Evolutionary conservation across 37 sponge, comb jelly and placozoan genomes (phyloP), one percentile per base, ranked within the genome.

Genomic region (Bolinopsis microptera): DNA sequence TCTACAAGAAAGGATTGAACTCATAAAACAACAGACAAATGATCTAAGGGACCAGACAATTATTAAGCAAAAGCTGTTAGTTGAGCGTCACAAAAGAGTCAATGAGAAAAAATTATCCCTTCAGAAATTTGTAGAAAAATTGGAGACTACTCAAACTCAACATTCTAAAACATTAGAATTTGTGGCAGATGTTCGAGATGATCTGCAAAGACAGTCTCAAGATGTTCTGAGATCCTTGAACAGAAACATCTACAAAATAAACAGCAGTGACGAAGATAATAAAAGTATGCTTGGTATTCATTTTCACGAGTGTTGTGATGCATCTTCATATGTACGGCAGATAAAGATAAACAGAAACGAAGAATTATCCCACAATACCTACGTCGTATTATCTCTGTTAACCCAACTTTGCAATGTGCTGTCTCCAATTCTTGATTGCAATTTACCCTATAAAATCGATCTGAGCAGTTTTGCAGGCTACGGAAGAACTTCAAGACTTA

Each of bases 331-430:
- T 86, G 90, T 86, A 25, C 32, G 61, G 39, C 90, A 86, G 28
- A 86, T 86, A 13, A 86, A 41, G 39, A 86, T 86, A 41, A 28
- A 77, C 80, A 31, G 80, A 16, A 22, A 86, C 39, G 90, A 39
- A 34, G 90, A 27, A 36, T 0, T 41, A 41, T 39, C 90, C 25
- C 61, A 24, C 3, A 40, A 86, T 27, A 86, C 90, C 35, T 3
- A 13, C 3, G 35, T 40, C 39, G 90, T 86, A 5, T 25, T 86
- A 23, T 86, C 90, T 18, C 90, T 41, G 1, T 34, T 86, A n/a
- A 30, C 39, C 0, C 90, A 86, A 41, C 36, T 86, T 40, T 41
- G 61, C 24, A 86, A 86, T 86, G 90, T 86, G 1, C 26, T 86
- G 3, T 86, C 90, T 36, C 8, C 24, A 16, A 39, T 41, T 16